Base-by-base conservation (phyloP, 2,888 invertebrate species). In the Cerastis leucographa region DNA sequence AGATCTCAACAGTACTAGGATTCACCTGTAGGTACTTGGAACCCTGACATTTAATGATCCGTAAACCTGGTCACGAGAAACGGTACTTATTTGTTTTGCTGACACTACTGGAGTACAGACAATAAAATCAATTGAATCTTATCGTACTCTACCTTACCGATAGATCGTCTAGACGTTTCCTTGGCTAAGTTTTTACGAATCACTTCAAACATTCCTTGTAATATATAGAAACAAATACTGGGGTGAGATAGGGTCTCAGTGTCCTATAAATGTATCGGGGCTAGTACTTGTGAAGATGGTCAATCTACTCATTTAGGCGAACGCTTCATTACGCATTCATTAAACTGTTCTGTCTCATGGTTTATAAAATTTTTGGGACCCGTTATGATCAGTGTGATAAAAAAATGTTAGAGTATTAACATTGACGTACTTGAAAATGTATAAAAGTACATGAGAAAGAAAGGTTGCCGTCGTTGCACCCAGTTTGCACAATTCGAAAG, bases 251-350 rank as follows among this genome's bases (percentile, higher is more conserved):
- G 54, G 25, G n/a, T 42, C 44, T 76, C 35, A 51, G 67, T 25
- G 68, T 65, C 74, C 76, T 61, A 35, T 61, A 46, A 49, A 51
- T 74, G 42, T 64, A 42, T 76, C 77, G 51, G 81, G 85, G 87
- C 85, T 81, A 87, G 83, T 86, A 88, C 81, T 89, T 92, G 91
- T 93, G 91, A 91, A 90, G 90, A 90, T 85, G 87, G 89, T 92
- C 90, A 91, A 85, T 89, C 76, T 78, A 83, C 85, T 92, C 92
- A 94, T 94, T 93, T 94, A 95, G 94, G 94, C 94, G 90, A 94
- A 93, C 92, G 95, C 95, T 94, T 94, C 92, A 92, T 92, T 90
- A 91, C 91, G n/a, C 95, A 94, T 93, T 94, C 92, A 94, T 94
- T 94, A 90, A 92, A 93, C 94, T 93, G 80, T 92, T 94, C 93